These are phyloP conservation scores for Anarhynchus alexandrinus DNA, from an alignment of 2,113 vertebrate genomes.

Conservation along the genomic window DNA sequence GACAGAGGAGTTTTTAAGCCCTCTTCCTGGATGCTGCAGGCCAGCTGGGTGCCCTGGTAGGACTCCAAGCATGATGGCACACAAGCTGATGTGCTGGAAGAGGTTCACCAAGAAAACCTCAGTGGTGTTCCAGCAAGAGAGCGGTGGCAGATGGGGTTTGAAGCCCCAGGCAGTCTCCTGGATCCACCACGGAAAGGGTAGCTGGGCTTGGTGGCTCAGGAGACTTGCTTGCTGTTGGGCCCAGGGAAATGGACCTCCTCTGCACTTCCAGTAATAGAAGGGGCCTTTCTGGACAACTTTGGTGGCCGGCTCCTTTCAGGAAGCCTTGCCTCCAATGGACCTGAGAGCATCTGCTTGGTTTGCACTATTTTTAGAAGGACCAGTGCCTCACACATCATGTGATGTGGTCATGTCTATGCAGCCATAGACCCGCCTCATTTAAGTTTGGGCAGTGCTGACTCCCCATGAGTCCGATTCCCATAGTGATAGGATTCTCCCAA, in stretches of 20 bases:
- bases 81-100: not conserved
- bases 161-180: not conserved
- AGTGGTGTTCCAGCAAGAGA: not conserved
- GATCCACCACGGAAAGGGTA: not conserved
- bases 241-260: not conserved
- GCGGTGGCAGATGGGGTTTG: not conserved
- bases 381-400: not conserved
- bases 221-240: not conserved
- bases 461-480: not conserved
- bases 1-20: not conserved
- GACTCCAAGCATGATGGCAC: not conserved
- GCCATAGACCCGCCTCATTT: not conserved
- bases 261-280: not conserved
- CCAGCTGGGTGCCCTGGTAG: not conserved
- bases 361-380: not conserved
- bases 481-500: not conserved
- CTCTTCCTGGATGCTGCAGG: not conserved
- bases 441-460: not conserved
- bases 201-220: not conserved
- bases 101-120: not conserved
- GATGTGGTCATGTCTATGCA: not conserved
- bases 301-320: not conserved
- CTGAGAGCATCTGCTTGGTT: not conserved
- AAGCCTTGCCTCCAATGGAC: not conserved
- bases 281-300: not conserved